Evolutionary conservation across 2,888 invertebrate species (phyloP).

Genomic region (Oscheius onirici): DNA sequence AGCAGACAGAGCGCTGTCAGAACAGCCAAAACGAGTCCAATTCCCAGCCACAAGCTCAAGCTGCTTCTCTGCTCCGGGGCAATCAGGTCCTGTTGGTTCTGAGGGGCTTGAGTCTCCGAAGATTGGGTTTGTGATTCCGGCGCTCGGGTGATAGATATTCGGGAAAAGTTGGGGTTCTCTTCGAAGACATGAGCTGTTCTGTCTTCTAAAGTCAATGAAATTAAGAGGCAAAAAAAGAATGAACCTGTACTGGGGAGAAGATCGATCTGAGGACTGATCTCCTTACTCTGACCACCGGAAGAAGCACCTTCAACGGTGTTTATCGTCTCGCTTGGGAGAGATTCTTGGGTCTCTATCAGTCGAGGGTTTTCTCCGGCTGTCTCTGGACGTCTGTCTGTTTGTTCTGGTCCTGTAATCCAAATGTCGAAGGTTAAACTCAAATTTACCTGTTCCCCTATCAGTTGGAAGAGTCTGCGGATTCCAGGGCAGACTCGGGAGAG

Average conservation of each 20-base stretch:
- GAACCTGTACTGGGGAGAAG: too few relatives aligned
- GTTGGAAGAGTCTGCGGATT: slow-evolving; percentile 11
- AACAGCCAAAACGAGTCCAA: slow-evolving; percentile 20
- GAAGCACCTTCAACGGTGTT: background rate
- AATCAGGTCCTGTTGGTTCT: slow-evolving; percentile 6
- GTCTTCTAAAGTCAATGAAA: background rate
- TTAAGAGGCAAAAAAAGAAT: background rate
- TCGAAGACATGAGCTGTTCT: slow-evolving; percentile 15
- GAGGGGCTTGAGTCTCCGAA: background rate
- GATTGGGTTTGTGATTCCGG: background rate
- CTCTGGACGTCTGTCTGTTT: background rate
- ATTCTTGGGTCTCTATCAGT: background rate
- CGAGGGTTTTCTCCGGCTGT: background rate
- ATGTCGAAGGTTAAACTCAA: too few relatives aligned
- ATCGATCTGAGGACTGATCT: too few relatives aligned
- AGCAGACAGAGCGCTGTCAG: slow-evolving; percentile 36
- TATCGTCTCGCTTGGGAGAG: background rate
- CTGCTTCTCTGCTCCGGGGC: slow-evolving; percentile 17
- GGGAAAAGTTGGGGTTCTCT: background rate
- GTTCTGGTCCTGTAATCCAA: too few relatives aligned
- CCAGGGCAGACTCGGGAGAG: slow-evolving; percentile 24
- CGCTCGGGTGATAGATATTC: background rate
- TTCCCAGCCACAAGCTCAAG: slow-evolving; percentile 24
- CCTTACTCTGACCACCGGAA: background rate
- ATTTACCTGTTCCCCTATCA: slow-evolving; percentile 4